A percentile compares a stretch with the other conserved stretches of the same genome.
These are phyloP conservation scores for Drosophila carrolli DNA, from an alignment of 1,140 invertebrate genomes.

Conservation along the genomic window DNA sequence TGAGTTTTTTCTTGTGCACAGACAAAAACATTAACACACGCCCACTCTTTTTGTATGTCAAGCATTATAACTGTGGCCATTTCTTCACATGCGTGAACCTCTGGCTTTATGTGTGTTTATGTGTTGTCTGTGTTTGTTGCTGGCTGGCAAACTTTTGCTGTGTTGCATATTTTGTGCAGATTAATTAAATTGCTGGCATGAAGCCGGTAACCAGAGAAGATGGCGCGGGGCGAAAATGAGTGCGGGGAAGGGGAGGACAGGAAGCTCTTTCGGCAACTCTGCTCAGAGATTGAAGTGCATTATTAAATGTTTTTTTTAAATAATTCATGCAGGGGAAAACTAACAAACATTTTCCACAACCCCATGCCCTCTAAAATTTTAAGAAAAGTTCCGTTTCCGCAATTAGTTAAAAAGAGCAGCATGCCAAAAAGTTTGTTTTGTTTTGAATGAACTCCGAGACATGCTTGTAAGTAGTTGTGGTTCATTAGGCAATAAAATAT, in stretches of 20 bases:
- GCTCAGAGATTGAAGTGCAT: constrained; percentile 52
- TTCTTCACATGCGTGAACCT: constrained; percentile 40
- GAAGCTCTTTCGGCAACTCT: constrained; percentile 28
- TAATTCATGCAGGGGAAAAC: constrained; percentile 46
- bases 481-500: constrained; percentile 29
- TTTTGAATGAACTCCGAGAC: constrained; percentile 16
- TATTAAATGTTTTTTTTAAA: constrained; percentile 58
- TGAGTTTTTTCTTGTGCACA: constrained; percentile 3
- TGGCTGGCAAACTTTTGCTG: constrained; percentile 73
- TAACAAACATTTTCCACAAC: constrained; percentile 21
- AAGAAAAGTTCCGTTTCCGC: constrained; percentile 34
- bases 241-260: not conserved
- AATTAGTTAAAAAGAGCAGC: constrained; percentile 39
- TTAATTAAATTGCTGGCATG: constrained; percentile 78
- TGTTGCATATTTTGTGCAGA: constrained; percentile 80
- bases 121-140: constrained; percentile 20
- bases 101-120: constrained; percentile 24
- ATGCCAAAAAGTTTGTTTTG: constrained; percentile 20
- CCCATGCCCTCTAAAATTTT: not conserved
- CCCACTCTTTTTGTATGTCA: constrained; percentile 46
- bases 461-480: constrained; percentile 32
- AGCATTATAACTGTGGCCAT: constrained; percentile 69
- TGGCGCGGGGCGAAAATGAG: not conserved
- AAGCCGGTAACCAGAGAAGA: constrained; percentile 39
- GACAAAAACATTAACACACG: constrained; percentile 18